phyloP scores from a whole-genome alignment of 2,888 invertebrate species.

The Amitus sp. region DNA sequence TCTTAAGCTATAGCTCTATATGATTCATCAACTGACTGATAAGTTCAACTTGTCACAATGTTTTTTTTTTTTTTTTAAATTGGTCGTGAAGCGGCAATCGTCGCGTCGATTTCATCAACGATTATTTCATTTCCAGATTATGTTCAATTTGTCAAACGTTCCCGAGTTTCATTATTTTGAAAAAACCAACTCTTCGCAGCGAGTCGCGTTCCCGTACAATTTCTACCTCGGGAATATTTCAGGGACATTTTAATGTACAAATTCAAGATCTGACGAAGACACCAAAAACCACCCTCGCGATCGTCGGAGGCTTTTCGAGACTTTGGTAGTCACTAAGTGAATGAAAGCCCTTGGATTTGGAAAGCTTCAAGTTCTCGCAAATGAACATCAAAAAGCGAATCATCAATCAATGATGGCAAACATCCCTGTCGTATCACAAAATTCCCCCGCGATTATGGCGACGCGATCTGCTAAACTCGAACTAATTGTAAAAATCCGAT shows the following conservation, averaged over 20 bases:
- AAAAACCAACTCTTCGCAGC: slow-evolving; percentile 1
- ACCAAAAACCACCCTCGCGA: not conserved
- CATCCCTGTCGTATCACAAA: slow-evolving; percentile 14
- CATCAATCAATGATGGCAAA: slow-evolving; percentile 5
- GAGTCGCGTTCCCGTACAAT: not conserved
- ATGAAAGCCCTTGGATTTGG: too few species aligned
- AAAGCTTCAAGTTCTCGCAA: slow-evolving; percentile 3
- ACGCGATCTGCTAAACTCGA: not conserved
- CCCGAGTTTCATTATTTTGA: not conserved
- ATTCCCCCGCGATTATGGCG: slow-evolving; percentile 8
- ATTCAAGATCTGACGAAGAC: slow-evolving; percentile 6
- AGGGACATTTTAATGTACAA: slow-evolving; percentile 14
- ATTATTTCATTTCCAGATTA: not conserved
- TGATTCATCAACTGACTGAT: slow-evolving; percentile 39
- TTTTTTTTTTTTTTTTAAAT: slow-evolving; percentile 33
- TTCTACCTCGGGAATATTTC: slow-evolving; percentile 8
- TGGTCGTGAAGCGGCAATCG: slow-evolving; percentile 36
- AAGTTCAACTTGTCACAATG: slow-evolving; percentile 38
- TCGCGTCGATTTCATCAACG: slow-evolving; percentile 3
- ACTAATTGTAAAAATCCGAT: not conserved
- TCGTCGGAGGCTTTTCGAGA: too few species aligned
- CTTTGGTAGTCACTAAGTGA: too few species aligned
- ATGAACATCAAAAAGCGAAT: slow-evolving; percentile 14
- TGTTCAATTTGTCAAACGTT: too few species aligned
- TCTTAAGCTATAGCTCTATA: slow-evolving; percentile 49